These are phyloP conservation scores for Vanessa tameamea DNA, from an alignment of 1,140 invertebrate species.

Conservation along the genomic window DNA sequence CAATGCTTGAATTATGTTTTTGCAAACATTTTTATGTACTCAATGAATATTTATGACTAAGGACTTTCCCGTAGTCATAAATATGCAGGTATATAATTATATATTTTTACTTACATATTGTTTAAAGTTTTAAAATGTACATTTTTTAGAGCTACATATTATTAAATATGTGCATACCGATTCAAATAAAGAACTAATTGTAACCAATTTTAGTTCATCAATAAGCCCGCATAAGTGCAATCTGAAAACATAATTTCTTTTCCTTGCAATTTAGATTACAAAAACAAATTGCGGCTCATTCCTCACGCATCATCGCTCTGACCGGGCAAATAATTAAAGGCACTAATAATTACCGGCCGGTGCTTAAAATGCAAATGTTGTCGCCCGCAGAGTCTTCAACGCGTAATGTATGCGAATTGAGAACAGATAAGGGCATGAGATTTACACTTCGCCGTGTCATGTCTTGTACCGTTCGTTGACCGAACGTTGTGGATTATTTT, in stretches of 20 bases:
- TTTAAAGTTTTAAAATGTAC: too few species aligned
- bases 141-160: background rate
- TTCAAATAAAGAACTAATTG: constrained; percentile 12
- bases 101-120: too few species aligned
- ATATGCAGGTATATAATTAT: too few species aligned
- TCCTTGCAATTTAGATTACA: constrained; percentile 59
- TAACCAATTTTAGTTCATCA: constrained; percentile 15
- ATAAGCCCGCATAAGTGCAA: constrained; percentile 33
- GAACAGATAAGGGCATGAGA: constrained; percentile 70
- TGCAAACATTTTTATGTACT: constrained; percentile 14
- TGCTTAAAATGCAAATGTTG: constrained; percentile 78
- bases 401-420: constrained; percentile 66
- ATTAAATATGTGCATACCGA: too few species aligned
- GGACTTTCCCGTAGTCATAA: too few species aligned
- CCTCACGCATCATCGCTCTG: constrained; percentile 58
- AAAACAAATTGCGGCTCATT: constrained; percentile 70
- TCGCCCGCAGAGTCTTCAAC: constrained; percentile 71
- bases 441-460: constrained; percentile 70
- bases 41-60: constrained; percentile 25
- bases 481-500: constrained; percentile 43
- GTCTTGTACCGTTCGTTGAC: constrained; percentile 68
- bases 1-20: constrained; percentile 51
- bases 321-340: constrained; percentile 73
- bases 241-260: constrained; percentile 40
- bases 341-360: constrained; percentile 71